A percentile compares a stretch with the other conserved stretches of the same genome.
phyloP scores from a whole-genome alignment of 2,888 invertebrate species.

The Eristalis tenax region DNA sequence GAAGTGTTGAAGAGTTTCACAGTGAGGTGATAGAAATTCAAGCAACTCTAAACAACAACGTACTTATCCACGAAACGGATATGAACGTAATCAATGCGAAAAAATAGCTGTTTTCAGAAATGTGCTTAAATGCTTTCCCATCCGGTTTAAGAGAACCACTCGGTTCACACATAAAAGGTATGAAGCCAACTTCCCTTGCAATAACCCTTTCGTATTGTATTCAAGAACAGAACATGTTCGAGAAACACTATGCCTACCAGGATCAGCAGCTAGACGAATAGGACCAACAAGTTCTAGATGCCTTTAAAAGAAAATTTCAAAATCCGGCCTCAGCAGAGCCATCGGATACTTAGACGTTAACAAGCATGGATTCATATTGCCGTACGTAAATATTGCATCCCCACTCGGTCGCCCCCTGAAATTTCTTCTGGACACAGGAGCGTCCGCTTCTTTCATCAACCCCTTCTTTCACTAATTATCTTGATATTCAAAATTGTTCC shows the following conservation, averaged over 20 bases:
- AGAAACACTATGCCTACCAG: neutral
- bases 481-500: too few relatives aligned
- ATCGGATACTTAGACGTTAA: conserved; percentile 55
- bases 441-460: too few relatives aligned
- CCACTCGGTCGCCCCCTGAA: conserved; percentile 44
- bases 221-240: conserved; percentile 48
- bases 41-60: too few relatives aligned
- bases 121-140: conserved; percentile 64
- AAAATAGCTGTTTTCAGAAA: conserved; percentile 51
- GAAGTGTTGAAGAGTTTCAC: conserved; percentile 22
- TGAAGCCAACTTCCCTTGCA: conserved; percentile 56
- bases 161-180: conserved; percentile 64
- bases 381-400: too few relatives aligned
- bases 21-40: too few relatives aligned
- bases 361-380: conserved; percentile 43
- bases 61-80: too few relatives aligned
- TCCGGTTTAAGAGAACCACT: conserved; percentile 61
- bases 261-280: neutral
- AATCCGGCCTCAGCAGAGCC: conserved; percentile 32
- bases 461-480: too few relatives aligned
- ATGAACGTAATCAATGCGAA: too few relatives aligned
- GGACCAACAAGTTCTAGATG: conserved; percentile 4
- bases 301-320: conserved; percentile 44
- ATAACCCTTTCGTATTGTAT: too few relatives aligned
- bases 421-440: conserved; percentile 55